phyloP scores from a whole-genome alignment of 2,888 invertebrate species.

The Oithona nana region DNA sequence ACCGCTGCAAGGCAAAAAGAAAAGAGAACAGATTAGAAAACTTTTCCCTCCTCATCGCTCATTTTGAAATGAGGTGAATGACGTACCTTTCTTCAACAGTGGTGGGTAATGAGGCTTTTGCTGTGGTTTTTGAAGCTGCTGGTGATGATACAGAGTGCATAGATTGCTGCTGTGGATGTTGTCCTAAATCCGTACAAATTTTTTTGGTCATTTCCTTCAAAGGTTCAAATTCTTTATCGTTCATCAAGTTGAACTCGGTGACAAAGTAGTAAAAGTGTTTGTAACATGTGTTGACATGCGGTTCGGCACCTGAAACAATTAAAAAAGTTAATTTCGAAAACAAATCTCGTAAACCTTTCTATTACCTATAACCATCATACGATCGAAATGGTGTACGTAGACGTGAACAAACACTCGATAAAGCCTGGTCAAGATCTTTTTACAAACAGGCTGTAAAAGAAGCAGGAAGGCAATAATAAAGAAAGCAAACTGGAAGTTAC shows the following conservation, averaged over 20 bases:
- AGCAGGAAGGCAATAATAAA: not conserved
- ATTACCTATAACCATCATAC: constrained; percentile 34
- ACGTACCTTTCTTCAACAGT: not conserved
- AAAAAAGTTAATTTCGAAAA: too few species aligned
- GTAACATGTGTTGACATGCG: constrained; percentile 81
- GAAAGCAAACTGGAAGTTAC: not conserved
- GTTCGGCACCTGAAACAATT: constrained; percentile 35
- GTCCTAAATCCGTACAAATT: constrained; percentile 41
- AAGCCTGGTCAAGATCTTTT: constrained; percentile 66
- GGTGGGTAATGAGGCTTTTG: not conserved
- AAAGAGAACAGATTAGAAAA: not conserved
- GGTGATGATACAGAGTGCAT: not conserved
- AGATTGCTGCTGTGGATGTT: not conserved
- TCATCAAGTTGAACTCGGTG: constrained; percentile 61
- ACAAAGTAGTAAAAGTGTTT: constrained; percentile 87
- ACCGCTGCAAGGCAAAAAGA: not conserved
- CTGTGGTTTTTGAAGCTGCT: not conserved
- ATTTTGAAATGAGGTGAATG: not conserved
- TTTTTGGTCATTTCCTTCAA: constrained; percentile 51
- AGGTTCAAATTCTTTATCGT: constrained; percentile 64
- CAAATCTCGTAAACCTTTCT: too few species aligned
- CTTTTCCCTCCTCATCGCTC: not conserved
- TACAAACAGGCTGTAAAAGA: constrained; percentile 39
- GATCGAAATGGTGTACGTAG: constrained; percentile 82
- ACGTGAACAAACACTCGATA: constrained; percentile 83